Conservation (phyloP, 2,888 invertebrate species). For the Polydrusus pterygomalis region DNA sequence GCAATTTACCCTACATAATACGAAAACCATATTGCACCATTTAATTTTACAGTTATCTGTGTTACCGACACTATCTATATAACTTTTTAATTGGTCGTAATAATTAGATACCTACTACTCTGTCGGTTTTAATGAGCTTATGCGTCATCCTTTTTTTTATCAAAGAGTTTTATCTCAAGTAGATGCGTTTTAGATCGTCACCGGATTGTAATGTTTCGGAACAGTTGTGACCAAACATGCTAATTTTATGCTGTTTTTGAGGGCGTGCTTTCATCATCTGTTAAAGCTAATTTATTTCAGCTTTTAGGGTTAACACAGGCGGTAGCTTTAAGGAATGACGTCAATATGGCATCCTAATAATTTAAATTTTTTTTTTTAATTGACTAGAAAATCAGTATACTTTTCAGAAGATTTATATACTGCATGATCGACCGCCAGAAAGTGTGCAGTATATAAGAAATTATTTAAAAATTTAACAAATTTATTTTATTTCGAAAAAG, state of each 20-base stretch:
- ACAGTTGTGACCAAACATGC: constrained; percentile 40
- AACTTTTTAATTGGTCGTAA: constrained; percentile 60
- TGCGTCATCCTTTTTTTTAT: constrained; percentile 64
- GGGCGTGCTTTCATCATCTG: constrained; percentile 30
- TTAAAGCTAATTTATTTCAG: neutral
- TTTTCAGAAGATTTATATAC: no score
- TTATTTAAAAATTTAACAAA: no score
- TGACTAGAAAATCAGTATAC: no score
- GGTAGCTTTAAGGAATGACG: neutral
- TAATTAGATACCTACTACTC: constrained; percentile 60
- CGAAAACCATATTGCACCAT: constrained; percentile 63
- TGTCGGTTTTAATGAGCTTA: constrained; percentile 55
- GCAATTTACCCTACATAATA: constrained; percentile 38
- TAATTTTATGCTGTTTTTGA: constrained; percentile 43
- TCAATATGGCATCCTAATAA: no score
- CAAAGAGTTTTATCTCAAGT: constrained; percentile 69
- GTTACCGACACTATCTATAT: constrained; percentile 54
- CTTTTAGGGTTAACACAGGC: neutral
- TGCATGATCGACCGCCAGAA: no score
- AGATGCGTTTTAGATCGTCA: constrained; percentile 69
- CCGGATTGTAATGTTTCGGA: constrained; percentile 59
- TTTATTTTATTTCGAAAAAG: no score
- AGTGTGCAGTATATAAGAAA: no score
- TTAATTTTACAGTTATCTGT: constrained; percentile 59
- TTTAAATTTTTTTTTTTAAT: no score